Conservation (phyloP, 2,888 invertebrate genomes). For the Euzetes globulus region DNA sequence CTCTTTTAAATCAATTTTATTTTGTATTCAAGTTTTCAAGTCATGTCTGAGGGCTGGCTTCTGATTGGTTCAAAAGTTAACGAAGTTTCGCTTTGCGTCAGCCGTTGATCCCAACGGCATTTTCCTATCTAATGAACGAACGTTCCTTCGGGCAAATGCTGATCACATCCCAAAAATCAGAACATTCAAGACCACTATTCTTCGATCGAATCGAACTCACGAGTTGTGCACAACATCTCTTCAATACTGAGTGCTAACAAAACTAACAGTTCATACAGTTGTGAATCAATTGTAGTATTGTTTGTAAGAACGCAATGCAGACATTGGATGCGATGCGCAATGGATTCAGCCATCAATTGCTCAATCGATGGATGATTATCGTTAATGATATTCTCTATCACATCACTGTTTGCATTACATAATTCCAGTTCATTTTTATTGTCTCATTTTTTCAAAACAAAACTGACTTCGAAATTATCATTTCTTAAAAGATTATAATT, state of each 20-base stretch:
- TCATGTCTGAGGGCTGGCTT: constrained; percentile 16
- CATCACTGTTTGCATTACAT: too few species aligned
- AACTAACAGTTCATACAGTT: too few species aligned
- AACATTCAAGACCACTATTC: not conserved
- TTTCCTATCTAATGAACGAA: constrained; percentile 22
- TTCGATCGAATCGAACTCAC: not conserved
- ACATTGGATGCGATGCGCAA: constrained; percentile 14
- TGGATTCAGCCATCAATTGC: not conserved
- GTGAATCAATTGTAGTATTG: not conserved
- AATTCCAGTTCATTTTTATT: too few species aligned
- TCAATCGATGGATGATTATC: too few species aligned
- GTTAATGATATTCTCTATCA: too few species aligned
- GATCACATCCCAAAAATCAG: constrained; percentile 26
- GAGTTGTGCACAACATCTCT: not conserved
- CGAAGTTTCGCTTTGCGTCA: constrained; percentile 27
- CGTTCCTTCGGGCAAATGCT: constrained; percentile 21
- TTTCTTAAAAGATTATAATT: too few species aligned
- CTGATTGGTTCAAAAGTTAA: constrained; percentile 17
- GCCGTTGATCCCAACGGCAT: constrained; percentile 23
- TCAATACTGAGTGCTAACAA: too few species aligned
- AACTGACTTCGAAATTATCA: too few species aligned
- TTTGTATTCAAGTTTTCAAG: constrained; percentile 21
- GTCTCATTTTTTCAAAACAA: too few species aligned
- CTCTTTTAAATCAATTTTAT: constrained; percentile 25
- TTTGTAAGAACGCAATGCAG: not conserved